Base-by-base conservation (phyloP, 2,888 invertebrate species). In the Pheosia tremula region DNA sequence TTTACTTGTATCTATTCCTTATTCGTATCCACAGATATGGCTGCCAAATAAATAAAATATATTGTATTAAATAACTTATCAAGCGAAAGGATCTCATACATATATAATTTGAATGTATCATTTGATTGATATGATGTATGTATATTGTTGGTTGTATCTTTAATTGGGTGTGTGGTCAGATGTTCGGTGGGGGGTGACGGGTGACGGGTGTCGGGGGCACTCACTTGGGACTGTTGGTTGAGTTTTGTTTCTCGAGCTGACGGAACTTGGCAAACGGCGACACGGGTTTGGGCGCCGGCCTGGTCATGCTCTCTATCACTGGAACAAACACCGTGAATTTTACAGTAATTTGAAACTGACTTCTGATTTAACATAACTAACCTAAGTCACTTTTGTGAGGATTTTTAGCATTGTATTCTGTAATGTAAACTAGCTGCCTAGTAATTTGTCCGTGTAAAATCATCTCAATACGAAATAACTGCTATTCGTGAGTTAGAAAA, bases 211-310 rank as follows among this genome's bases (percentile, higher is more conserved):
- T 36, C 11, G 41, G 6, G 2, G 57, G 38, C 60, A 88, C 95
- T 96, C 95, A 98, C 97, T 97, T 97, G 90, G 97, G 96, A 81
- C 95, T 95, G 85, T 96, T 95, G 83, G 95, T 95, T 80, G 97
- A 97, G 89, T 96, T 97, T 93, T 97, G 97, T 87, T 96, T 96
- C 90, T 98, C 98, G 90, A 98, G 95, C 94, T 98, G 97, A 88
- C 97, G 96, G 94, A 98, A 98, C 94, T 98, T 98, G 85, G 97
- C 96, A 93, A 98, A 98, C 71, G 98, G 97, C 80, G 98, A 97
- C 84, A 96, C 95, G 75, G 96, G 96, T 88, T 96, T 97, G 87
- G 88, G 94, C 68, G 88, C 94, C 88, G 90, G 82, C 78, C 88
- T 87, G 64, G 85, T 84, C 85, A 86, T 80, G 84, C 94, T 94